Conservation (phyloP, 2,797 vertebrate species). For the Ctenopoma kingsleyae region DNA sequence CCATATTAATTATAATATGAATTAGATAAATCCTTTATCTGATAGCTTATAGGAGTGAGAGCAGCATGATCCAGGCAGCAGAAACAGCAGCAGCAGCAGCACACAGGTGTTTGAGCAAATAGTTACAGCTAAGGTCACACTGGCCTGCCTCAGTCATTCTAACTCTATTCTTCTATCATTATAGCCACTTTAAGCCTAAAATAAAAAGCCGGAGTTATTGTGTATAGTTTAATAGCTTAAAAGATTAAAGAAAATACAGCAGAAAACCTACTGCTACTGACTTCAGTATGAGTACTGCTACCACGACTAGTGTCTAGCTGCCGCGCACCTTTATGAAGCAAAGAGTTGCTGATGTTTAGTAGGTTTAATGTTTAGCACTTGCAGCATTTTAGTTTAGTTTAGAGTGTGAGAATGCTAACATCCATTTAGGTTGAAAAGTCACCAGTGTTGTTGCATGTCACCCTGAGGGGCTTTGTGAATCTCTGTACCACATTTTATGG, state of each 20-base stretch:
- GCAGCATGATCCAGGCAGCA: conserved; percentile 67
- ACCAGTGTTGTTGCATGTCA: not conserved
- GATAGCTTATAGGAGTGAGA: conserved; percentile 67
- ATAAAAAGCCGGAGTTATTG: not conserved
- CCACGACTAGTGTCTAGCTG: not conserved
- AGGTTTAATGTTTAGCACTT: not conserved
- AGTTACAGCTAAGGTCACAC: conserved; percentile 35
- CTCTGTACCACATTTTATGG: not conserved
- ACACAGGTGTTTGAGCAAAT: conserved; percentile 43
- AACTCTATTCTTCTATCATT: not conserved
- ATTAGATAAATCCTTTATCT: conserved; percentile 83
- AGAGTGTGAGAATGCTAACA: too few species aligned
- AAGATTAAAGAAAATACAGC: too few species aligned
- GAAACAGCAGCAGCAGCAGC: conserved; percentile 47
- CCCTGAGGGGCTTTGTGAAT: not conserved
- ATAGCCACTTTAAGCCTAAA: not conserved
- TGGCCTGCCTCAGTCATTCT: conserved; percentile 18
- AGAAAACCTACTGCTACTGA: too few species aligned
- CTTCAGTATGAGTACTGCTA: too few species aligned
- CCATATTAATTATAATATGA: conserved; percentile 87
- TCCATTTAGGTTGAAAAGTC: too few species aligned
- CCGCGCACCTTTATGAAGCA: not conserved
- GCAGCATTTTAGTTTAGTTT: not conserved
- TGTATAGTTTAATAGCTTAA: not conserved
- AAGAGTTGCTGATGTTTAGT: not conserved